Evolutionary conservation across 2,888 invertebrate species (phyloP).

Genomic region (Pheosia gnoma): DNA sequence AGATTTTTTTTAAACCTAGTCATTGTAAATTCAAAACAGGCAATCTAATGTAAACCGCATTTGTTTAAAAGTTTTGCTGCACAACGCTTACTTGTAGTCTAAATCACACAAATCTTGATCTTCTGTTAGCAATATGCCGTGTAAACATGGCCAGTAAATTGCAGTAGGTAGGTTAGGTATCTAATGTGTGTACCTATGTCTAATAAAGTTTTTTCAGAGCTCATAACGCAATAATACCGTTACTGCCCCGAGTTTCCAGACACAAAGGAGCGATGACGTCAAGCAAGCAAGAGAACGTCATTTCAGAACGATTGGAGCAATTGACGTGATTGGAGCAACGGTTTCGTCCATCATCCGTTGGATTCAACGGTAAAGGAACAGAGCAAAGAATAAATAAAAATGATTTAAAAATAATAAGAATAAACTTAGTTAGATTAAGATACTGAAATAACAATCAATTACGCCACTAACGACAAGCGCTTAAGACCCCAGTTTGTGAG

Average conservation of each 20-base stretch:
- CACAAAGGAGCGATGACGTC: constrained; percentile 76
- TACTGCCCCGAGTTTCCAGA: constrained; percentile 58
- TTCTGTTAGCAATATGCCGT: background rate
- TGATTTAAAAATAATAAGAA: background rate
- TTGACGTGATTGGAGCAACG: constrained; percentile 72
- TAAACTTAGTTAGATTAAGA: background rate
- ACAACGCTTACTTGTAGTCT: background rate
- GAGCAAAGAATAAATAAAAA: constrained; percentile 15
- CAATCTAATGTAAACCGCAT: background rate
- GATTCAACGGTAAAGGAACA: constrained; percentile 20
- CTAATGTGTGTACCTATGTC: constrained; percentile 10
- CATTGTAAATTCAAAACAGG: background rate
- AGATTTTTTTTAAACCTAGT: background rate
- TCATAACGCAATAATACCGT: constrained; percentile 62
- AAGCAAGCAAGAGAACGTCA: constrained; percentile 58
- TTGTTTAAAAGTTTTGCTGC: background rate
- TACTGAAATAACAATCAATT: too few relatives aligned
- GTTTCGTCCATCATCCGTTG: constrained; percentile 30
- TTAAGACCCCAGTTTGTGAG: too few relatives aligned
- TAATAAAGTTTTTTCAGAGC: constrained; percentile 32
- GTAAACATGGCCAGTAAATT: constrained; percentile 5
- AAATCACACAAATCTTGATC: constrained; percentile 6
- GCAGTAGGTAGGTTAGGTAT: constrained; percentile 13
- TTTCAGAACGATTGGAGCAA: constrained; percentile 70
- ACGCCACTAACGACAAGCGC: too few relatives aligned